Evolutionary conservation across 1,140 invertebrate species (phyloP).

Genomic region (Ruditapes philippinarum): DNA sequence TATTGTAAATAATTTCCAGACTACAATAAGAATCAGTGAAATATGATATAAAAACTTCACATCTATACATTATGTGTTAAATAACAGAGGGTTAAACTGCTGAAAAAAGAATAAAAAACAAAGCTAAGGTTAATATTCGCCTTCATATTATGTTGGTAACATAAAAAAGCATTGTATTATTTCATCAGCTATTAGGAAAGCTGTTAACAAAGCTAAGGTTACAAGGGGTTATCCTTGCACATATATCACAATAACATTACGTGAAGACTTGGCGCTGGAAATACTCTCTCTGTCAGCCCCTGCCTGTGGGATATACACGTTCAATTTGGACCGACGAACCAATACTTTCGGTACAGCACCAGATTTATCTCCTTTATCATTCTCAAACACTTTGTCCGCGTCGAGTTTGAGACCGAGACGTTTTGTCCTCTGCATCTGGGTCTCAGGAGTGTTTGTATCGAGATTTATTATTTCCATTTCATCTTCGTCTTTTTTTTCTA

Average conservation of each 20-base stretch:
- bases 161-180: background rate
- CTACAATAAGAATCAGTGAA: too few relatives aligned
- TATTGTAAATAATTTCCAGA: too few relatives aligned
- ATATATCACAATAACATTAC: constrained; percentile 48
- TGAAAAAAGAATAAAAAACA: background rate
- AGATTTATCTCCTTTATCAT: constrained; percentile 34
- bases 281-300: constrained; percentile 49
- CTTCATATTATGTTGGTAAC: background rate
- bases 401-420: constrained; percentile 58
- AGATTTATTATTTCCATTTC: constrained; percentile 39
- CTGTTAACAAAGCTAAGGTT: background rate
- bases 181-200: background rate
- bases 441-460: constrained; percentile 53
- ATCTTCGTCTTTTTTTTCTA: constrained; percentile 44
- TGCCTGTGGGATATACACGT: constrained; percentile 62
- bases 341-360: background rate
- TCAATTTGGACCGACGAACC: constrained; percentile 37
- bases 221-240: background rate
- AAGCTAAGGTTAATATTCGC: background rate
- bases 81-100: too few relatives aligned
- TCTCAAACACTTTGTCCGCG: constrained; percentile 58
- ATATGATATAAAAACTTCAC: too few relatives aligned
- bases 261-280: constrained; percentile 60
- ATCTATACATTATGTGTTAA: too few relatives aligned
- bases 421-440: constrained; percentile 57